Percentiles rank a stretch among this genome's conserved stretches.
phyloP scores from a whole-genome alignment of 2,888 invertebrate genomes.

The Falcaria lacertinaria region DNA sequence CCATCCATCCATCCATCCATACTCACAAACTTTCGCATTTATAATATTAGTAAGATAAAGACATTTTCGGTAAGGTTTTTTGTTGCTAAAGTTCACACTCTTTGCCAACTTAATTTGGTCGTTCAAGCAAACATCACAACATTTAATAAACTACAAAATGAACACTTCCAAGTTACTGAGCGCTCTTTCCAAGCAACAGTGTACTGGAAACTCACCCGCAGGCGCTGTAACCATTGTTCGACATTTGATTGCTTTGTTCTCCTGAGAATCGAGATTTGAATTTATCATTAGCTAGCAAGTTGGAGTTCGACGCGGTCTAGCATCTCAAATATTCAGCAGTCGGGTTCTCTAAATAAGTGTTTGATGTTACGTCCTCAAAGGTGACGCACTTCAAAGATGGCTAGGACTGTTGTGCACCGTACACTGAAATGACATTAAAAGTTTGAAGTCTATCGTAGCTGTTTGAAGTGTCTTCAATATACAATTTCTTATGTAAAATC shows the following conservation, averaged over 20 bases:
- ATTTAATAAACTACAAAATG: constrained; percentile 29
- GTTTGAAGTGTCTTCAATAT: too few species aligned
- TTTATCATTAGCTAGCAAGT: constrained; percentile 66
- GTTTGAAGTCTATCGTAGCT: too few species aligned
- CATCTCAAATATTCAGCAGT: constrained; percentile 63
- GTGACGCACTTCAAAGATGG: background rate
- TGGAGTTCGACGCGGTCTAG: constrained; percentile 44
- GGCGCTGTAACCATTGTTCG: constrained; percentile 60
- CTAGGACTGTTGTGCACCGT: too few species aligned
- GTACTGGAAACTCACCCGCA: constrained; percentile 33
- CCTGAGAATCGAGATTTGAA: constrained; percentile 64
- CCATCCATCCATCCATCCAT: too few species aligned
- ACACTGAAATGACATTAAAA: too few species aligned
- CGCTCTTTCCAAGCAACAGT: constrained; percentile 38
- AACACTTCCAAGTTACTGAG: constrained; percentile 31
- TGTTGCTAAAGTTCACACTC: too few species aligned
- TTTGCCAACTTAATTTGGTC: too few species aligned
- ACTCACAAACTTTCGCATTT: too few species aligned
- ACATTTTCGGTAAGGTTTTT: too few species aligned
- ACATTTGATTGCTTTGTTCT: constrained; percentile 71
- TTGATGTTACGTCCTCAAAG: constrained; percentile 32
- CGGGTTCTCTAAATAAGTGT: constrained; percentile 41
- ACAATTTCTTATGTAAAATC: too few species aligned
- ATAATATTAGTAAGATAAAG: too few species aligned
- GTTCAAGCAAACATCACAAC: constrained; percentile 12